Base-by-base conservation (phyloP, 2,797 vertebrate genomes). In the Bryconaethiops microstoma region DNA sequence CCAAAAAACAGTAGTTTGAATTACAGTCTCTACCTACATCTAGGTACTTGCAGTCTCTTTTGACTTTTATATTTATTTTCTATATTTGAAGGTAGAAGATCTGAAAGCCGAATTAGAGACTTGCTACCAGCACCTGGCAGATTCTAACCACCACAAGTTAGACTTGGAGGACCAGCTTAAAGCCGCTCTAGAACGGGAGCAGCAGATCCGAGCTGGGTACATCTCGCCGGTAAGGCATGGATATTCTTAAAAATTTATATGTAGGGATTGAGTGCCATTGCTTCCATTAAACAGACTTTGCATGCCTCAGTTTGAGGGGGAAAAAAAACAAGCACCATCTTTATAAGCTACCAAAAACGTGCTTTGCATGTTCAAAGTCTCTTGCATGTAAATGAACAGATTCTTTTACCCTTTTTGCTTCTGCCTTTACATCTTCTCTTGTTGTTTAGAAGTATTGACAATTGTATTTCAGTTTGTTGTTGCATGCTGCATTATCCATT, bases 121-220 rank as follows among this genome's bases (percentile, higher is more conserved):
- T 79, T 95, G 94, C 82, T 94, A 95, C 79, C 93, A 94, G 86
- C 93, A 96, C 87, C 91, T 96, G 67, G 84, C 91, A 0, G 91
- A 94, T 85, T 94, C 94, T 7, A 94, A 93, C 85, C 90, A 91
- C 67, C 92, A 95, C 87, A 95, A 94, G 82, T 90, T 91, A 87
- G 92, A 92, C 74, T 91, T 96, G 81, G 94, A 95, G 85, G 86
- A 90, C 16, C 93, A 94, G 86, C 92, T 96, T 76, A 91, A 91
- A 77, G 90, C 83, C 0, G 93, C 94, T 60, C 75, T 95, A 77
- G 94, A 93, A 54, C 87, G 92, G 70, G 94, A 95, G 83, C 93
- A 94, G 72, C 92, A 95, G 78, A 35, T 92, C 77, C 92, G 93
- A 0, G 64, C 90, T 0, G 94, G 94, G 50, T 96, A 95, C 89